Evolutionary conservation across 1,140 invertebrate species (phyloP).

Genomic region (Physella acuta): DNA sequence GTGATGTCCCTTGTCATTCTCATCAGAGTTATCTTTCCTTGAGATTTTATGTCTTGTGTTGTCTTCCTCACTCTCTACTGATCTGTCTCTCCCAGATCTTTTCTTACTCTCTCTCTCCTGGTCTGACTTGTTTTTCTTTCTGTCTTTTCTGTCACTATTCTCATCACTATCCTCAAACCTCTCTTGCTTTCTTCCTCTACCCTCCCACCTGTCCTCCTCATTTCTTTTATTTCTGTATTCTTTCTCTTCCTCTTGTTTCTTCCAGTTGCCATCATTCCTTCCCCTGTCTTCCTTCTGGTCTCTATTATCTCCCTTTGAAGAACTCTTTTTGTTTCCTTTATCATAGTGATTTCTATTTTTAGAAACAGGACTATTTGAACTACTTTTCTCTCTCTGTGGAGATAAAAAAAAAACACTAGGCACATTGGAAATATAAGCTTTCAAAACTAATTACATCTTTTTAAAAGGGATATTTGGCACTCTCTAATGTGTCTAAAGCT

Average conservation of each 20-base stretch:
- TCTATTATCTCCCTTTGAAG: too few relatives aligned
- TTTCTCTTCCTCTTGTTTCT: neutral
- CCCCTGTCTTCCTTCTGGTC: slow-evolving; percentile 6
- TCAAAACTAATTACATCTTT: too few relatives aligned
- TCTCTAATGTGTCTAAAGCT: too few relatives aligned
- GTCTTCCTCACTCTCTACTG: neutral
- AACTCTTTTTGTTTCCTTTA: too few relatives aligned
- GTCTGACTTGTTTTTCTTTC: neutral
- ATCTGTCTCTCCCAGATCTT: too few relatives aligned
- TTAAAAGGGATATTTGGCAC: too few relatives aligned
- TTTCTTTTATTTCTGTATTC: neutral
- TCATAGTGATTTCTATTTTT: slow-evolving; percentile 13
- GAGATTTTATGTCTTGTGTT: neutral
- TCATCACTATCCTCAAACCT: neutral
- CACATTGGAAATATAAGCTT: too few relatives aligned
- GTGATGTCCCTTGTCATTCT: neutral
- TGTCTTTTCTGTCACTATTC: neutral
- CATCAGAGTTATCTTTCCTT: neutral
- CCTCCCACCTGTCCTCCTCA: neutral
- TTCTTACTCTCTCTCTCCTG: neutral
- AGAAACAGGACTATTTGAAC: neutral
- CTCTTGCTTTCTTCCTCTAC: neutral
- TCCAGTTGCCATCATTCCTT: neutral
- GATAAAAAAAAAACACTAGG: too few relatives aligned
- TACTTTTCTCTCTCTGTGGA: too few relatives aligned